Conservation (phyloP, 2,888 invertebrate species). For the Nysson spinosus region DNA sequence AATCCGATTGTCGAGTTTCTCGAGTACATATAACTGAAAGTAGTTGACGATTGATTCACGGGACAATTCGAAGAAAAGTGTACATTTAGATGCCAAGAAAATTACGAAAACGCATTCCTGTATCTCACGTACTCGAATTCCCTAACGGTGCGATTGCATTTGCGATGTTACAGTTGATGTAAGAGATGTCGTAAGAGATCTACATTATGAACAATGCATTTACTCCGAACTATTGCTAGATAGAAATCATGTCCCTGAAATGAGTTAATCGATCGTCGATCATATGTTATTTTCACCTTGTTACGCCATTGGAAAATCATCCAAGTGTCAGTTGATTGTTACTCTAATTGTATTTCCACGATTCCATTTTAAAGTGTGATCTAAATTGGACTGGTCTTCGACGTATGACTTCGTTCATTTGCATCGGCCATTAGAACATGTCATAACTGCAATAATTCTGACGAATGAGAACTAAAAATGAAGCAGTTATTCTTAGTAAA, state of each 20-base stretch:
- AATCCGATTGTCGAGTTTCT: too few relatives aligned
- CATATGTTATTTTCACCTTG: constrained; percentile 16
- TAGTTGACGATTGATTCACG: background rate
- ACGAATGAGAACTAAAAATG: too few relatives aligned
- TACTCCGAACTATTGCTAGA: background rate
- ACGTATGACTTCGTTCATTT: too few relatives aligned
- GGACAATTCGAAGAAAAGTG: background rate
- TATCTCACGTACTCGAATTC: background rate
- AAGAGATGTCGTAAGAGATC: background rate
- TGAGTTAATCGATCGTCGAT: constrained; percentile 27
- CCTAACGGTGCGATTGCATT: background rate
- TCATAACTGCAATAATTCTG: too few relatives aligned
- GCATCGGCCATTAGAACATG: too few relatives aligned
- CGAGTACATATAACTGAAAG: too few relatives aligned
- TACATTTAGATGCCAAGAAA: constrained; percentile 1
- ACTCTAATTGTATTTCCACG: background rate
- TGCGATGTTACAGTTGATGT: background rate
- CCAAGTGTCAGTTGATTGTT: constrained; percentile 8
- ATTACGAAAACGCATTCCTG: constrained; percentile 1
- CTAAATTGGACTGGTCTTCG: too few relatives aligned
- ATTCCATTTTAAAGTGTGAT: constrained; percentile 26
- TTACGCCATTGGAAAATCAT: constrained; percentile 21
- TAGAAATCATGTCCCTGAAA: constrained; percentile 12
- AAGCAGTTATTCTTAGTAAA: too few relatives aligned
- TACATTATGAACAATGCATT: background rate